These are phyloP conservation scores for Cotesia typhae DNA, from an alignment of 1,140 invertebrate genomes.

Conservation along the genomic window DNA sequence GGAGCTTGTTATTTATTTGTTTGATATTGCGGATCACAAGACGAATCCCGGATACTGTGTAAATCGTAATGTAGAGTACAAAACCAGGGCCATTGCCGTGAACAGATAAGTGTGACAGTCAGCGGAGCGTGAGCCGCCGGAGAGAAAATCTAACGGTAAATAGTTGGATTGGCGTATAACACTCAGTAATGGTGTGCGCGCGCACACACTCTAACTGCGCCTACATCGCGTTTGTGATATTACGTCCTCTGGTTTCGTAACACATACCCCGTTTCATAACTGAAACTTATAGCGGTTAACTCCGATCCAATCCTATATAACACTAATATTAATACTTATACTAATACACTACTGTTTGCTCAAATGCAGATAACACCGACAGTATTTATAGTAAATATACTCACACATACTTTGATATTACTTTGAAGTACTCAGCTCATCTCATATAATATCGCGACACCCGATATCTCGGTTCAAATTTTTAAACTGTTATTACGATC, in stretches of 20 bases:
- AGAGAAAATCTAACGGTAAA: slow-evolving; percentile 62
- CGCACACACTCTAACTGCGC: slow-evolving; percentile 13
- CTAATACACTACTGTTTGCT: no score
- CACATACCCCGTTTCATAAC: slow-evolving; percentile 55
- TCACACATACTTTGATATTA: no score
- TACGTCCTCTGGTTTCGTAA: slow-evolving; percentile 60
- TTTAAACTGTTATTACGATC: no score
- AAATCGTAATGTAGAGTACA: slow-evolving; percentile 34
- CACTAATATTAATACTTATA: no score
- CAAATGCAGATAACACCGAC: no score
- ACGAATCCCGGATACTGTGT: slow-evolving; percentile 29
- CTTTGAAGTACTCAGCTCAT: no score
- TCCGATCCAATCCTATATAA: background rate
- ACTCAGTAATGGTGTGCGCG: slow-evolving; percentile 12
- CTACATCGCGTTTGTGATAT: slow-evolving; percentile 45
- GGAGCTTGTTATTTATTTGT: slow-evolving; percentile 5
- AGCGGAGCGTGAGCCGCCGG: slow-evolving; percentile 36
- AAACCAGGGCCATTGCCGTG: slow-evolving; percentile 40
- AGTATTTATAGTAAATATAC: no score
- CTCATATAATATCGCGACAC: no score
- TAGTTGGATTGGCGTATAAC: slow-evolving; percentile 13
- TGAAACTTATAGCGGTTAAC: slow-evolving; percentile 51
- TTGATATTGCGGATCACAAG: slow-evolving; percentile 1
- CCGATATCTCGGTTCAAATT: no score
- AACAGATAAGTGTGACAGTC: slow-evolving; percentile 43